Percentiles rank a stretch among this genome's conserved stretches.
Conservation (phyloP, 2,797 vertebrate species). For the Champsocephalus gunnari region DNA sequence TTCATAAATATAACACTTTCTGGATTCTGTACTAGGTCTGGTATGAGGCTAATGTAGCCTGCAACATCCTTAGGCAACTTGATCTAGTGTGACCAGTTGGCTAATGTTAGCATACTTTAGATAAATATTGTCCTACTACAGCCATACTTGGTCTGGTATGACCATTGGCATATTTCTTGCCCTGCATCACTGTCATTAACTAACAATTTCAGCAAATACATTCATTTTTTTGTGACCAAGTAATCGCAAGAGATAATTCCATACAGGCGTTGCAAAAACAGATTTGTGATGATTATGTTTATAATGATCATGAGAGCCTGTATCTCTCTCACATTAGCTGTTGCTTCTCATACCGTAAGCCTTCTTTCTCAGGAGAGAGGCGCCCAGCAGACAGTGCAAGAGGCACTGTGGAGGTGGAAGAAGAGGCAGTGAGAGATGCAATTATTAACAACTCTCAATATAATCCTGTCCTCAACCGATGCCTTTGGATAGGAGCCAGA, state of each 20-base stretch:
- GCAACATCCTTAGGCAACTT: no score
- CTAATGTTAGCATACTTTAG: neutral
- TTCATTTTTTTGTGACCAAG: neutral
- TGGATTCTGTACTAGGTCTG: neutral
- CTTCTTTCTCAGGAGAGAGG: slow-evolving; percentile 56
- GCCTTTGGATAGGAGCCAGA: slow-evolving; percentile 73
- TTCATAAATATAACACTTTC: neutral
- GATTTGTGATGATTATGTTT: slow-evolving; percentile 32
- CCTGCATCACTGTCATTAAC: slow-evolving; percentile 1
- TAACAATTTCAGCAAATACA: neutral
- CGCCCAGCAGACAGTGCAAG: slow-evolving; percentile 53
- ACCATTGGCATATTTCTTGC: neutral
- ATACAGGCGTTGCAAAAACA: slow-evolving; percentile 1
- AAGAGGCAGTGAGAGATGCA: slow-evolving; percentile 68
- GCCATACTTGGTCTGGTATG: no score
- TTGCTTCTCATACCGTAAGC: slow-evolving; percentile 39
- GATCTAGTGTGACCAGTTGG: neutral
- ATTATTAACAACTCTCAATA: slow-evolving; percentile 79
- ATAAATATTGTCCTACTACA: neutral
- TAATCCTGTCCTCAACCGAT: slow-evolving; percentile 74
- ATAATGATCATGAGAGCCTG: slow-evolving; percentile 34
- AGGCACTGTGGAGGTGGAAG: slow-evolving; percentile 58
- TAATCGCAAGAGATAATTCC: neutral
- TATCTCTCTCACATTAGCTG: slow-evolving; percentile 30
- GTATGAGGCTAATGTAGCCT: neutral